Conservation (phyloP, 2,113 vertebrate species). For the Dasyurus viverrinus region DNA sequence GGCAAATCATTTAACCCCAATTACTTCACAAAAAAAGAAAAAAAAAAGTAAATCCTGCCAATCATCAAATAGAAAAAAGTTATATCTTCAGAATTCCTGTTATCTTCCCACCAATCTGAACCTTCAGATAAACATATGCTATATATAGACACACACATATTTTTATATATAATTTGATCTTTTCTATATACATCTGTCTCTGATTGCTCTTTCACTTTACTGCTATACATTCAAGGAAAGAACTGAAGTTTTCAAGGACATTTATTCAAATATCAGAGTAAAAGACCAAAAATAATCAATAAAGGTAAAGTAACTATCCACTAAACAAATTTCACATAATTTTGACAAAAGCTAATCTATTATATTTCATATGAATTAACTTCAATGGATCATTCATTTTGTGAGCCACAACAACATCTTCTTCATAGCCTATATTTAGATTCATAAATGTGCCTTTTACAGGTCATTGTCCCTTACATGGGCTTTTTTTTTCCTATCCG, state of each 20-base stretch:
- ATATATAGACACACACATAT: background rate
- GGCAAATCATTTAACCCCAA: too few relatives aligned
- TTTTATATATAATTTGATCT: background rate
- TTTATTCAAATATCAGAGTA: constrained; percentile 23
- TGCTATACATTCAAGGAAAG: constrained; percentile 20
- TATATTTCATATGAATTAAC: background rate
- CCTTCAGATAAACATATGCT: background rate
- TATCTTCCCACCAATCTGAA: constrained; percentile 24
- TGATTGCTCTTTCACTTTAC: background rate
- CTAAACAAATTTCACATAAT: background rate
- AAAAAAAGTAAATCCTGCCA: too few relatives aligned
- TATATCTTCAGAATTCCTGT: background rate
- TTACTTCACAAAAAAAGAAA: too few relatives aligned
- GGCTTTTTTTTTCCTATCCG: constrained; percentile 3
- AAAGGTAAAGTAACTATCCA: background rate
- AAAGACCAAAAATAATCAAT: background rate
- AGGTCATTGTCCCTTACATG: background rate
- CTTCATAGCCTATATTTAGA: constrained; percentile 31
- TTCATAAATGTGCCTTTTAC: constrained; percentile 20
- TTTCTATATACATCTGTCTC: background rate
- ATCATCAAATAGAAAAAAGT: background rate
- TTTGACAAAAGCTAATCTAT: background rate
- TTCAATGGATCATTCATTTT: background rate
- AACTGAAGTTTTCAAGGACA: background rate
- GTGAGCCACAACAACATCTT: constrained; percentile 33